phyloP scores from a whole-genome alignment of 2,888 invertebrate species.

The Chymomyza fuscimana region DNA sequence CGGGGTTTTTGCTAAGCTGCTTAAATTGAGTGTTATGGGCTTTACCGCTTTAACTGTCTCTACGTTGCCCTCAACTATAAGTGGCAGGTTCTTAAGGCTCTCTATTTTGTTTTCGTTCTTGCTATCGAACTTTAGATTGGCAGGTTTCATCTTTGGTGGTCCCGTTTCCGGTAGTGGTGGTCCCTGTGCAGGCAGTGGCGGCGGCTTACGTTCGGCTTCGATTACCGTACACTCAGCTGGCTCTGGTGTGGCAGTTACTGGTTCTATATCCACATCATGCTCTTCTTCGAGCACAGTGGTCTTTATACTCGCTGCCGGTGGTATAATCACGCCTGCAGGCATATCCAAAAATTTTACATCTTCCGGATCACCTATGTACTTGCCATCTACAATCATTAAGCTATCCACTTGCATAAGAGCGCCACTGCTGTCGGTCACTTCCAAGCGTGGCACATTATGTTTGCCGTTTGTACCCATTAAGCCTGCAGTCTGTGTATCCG shows the following conservation, averaged over 20 bases:
- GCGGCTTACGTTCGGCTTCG: slow-evolving; percentile 50
- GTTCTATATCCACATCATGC: slow-evolving; percentile 61
- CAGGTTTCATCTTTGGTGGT: slow-evolving; percentile 69
- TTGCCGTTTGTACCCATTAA: slow-evolving; percentile 39
- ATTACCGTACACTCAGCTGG: slow-evolving; percentile 74
- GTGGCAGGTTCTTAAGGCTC: slow-evolving; percentile 77
- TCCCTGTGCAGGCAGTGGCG: slow-evolving; percentile 60
- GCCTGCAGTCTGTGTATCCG: slow-evolving; percentile 77
- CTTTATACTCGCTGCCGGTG: slow-evolving; percentile 56
- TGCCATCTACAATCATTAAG: slow-evolving; percentile 81
- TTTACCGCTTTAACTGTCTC: slow-evolving; percentile 70
- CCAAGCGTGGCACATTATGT: slow-evolving; percentile 84
- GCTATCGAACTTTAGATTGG: slow-evolving; percentile 76
- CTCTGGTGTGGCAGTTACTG: slow-evolving; percentile 75
- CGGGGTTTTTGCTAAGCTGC: slow-evolving; percentile 51
- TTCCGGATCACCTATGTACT: slow-evolving; percentile 80
- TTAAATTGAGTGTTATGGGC: slow-evolving; percentile 73
- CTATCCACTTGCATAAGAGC: slow-evolving; percentile 84
- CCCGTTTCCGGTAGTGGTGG: slow-evolving; percentile 68
- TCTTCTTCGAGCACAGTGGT: slow-evolving; percentile 63
- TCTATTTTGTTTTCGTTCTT: slow-evolving; percentile 80
- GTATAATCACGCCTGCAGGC: slow-evolving; percentile 77
- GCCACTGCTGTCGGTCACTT: slow-evolving; percentile 87
- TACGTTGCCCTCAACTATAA: slow-evolving; percentile 72
- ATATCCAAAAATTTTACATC: slow-evolving; percentile 78